Conservation (phyloP, 2,797 vertebrate species). For the Phalloptychus januarius region DNA sequence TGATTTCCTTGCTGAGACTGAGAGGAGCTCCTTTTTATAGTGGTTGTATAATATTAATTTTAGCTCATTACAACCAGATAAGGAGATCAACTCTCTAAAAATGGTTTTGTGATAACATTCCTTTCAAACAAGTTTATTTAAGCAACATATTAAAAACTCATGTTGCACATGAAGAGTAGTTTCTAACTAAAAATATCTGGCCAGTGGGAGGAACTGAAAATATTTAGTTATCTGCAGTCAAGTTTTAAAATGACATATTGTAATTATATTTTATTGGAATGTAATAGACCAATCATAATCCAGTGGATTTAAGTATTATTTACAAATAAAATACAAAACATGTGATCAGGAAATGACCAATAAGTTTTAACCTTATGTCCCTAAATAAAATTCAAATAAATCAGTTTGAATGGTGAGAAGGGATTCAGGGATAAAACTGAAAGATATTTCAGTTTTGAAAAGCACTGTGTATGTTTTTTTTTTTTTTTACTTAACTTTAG, state of each 20-base stretch:
- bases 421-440: too few relatives aligned
- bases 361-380: background rate
- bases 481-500: too few relatives aligned
- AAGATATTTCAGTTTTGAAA: too few relatives aligned
- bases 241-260: background rate
- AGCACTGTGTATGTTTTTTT: too few relatives aligned
- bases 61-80: background rate
- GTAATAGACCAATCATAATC: background rate
- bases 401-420: background rate
- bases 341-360: background rate
- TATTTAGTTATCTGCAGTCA: background rate
- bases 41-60: conserved; percentile 6
- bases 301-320: background rate
- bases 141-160: background rate
- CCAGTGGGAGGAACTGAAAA: background rate
- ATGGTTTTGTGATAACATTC: background rate
- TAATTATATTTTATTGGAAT: background rate
- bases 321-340: background rate
- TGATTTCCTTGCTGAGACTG: background rate
- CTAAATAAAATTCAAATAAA: background rate
- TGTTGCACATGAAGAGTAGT: background rate
- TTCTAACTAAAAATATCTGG: background rate
- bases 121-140: background rate
- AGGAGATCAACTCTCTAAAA: background rate
- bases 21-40: background rate